Evolutionary conservation across 2,797 vertebrate species (phyloP), one percentile per base, ranked within the genome.

Genomic region (Acanthiza pusilla): DNA sequence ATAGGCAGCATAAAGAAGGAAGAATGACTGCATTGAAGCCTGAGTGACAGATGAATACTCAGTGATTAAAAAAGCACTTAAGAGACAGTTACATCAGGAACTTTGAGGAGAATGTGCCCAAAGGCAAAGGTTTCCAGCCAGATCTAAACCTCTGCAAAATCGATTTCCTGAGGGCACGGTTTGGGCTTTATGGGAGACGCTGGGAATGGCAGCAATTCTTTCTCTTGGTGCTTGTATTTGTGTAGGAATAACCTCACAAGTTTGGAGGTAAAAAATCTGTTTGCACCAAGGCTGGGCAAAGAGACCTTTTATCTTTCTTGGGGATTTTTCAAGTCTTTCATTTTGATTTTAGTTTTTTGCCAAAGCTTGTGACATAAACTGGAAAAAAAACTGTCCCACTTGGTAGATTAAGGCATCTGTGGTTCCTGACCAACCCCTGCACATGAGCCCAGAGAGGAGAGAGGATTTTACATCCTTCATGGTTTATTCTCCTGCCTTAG

Each of bases 31-130:
- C 89, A 94, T 94, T 97, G 95, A 95, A 95, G 80, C 80, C 86
- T 96, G 95, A 97, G 89, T 97, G 95, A 96, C 95, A 97, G 93
- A 68, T 95, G 92, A 97, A 96, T 91, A 90, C 91, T 94, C 34
- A 9, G 83, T 80, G 94, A 91, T 94, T 94, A 90, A 93, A 97
- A 93, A 94, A 96, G 67, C 88, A 68, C 29, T 96, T 82, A 77
- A 89, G 80, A 95, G 89, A 88, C 80, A 85, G 94, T 87, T 95
- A 66, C 74, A 91, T 84, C 88, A 77, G 94, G 77, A 93, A 94
- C 71, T 94, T 85, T 22, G 74, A 79, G 21, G 40, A 88, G 77
- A 94, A 82, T 76, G 82, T 85, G 89, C 77, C 93, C 80, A 53
- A 85, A 95, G 94, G 91, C 80, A 87, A 94, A 95, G 91, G 80